phyloP scores from a whole-genome alignment of 2,797 vertebrate species.

The Anisognathus igniventris region DNA sequence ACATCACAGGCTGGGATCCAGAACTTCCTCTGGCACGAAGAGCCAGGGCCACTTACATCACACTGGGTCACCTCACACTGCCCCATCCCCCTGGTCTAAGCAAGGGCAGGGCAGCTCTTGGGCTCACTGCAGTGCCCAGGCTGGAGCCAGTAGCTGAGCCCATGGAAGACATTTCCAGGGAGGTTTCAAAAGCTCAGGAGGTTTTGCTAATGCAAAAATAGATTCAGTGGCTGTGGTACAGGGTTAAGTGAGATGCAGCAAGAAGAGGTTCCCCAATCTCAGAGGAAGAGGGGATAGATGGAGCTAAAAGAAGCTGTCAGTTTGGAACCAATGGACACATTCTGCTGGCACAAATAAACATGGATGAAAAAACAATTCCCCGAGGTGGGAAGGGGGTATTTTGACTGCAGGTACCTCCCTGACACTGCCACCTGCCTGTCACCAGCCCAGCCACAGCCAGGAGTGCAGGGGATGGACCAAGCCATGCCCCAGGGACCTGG shows the following conservation, averaged over 20 bases:
- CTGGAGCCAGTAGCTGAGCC: neutral
- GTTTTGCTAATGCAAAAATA: neutral
- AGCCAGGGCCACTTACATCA: neutral
- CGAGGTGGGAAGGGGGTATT: neutral
- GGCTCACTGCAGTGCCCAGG: neutral
- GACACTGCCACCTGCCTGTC: rapidly evolving
- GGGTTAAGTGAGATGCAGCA: neutral
- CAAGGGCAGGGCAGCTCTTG: neutral
- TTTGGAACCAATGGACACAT: neutral
- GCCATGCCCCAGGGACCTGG: rapidly evolving
- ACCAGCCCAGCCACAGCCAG: neutral
- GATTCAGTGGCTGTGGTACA: rapidly evolving
- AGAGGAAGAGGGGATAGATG: neutral
- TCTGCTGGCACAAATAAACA: neutral
- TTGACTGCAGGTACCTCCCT: neutral
- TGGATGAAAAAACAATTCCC: neutral
- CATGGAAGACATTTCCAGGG: neutral
- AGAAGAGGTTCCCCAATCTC: neutral
- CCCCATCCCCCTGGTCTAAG: neutral
- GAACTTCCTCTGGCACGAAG: neutral
- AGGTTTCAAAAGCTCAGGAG: neutral
- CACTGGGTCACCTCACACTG: neutral
- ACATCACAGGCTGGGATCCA: neutral
- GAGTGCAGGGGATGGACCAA: rapidly evolving
- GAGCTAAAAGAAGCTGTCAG: neutral